Evolutionary conservation across 1,140 invertebrate species (phyloP), one percentile per base, ranked within the genome.

Genomic region (Asbolus verrucosus): DNA sequence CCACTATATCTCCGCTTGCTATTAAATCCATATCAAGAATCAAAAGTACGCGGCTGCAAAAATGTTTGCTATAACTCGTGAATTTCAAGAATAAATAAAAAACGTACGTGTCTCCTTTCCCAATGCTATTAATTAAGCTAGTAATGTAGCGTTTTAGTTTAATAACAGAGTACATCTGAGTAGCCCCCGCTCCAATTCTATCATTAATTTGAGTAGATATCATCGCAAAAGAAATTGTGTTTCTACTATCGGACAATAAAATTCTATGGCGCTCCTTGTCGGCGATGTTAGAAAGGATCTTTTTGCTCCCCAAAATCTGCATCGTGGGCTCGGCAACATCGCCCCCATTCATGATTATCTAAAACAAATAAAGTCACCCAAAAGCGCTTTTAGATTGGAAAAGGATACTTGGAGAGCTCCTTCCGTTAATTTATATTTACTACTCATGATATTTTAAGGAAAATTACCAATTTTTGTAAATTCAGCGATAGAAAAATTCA

Each of bases 181-280:
- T 79, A 71, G 91, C 85, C 9, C 91, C 89, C 11, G 87, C 84
- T 1, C 87, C 85, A 65, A 94, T 84, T 2, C 13, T 6, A 13
- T 30, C 11, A 1, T 27, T 54, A 9, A 6, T 13, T 78, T 96
- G 94, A 8, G 93, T 94, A 0, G 93, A 93, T 60, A 97, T 82
- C 93, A 98, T 96, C 0, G 94, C 94, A 83, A 93, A 95, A 65
- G 92, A 94, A 77, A 94, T 91, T 0, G 88, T 87, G 80, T 90
- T 86, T 68, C 88, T 84, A 0, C 95, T 94, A 87, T 98, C 95
- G 1, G 94, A 97, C 6, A 97, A 83, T 0, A 96, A 81, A 0
- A 96, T 78, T 43, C 95, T 86, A 76, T 90, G 96, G 31, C 95
- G 87, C 70, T 96, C 93, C 62, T 87, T 87, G 33, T 80, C 79